phyloP scores from a whole-genome alignment of 2,888 invertebrate species.

The Blera fallax region DNA sequence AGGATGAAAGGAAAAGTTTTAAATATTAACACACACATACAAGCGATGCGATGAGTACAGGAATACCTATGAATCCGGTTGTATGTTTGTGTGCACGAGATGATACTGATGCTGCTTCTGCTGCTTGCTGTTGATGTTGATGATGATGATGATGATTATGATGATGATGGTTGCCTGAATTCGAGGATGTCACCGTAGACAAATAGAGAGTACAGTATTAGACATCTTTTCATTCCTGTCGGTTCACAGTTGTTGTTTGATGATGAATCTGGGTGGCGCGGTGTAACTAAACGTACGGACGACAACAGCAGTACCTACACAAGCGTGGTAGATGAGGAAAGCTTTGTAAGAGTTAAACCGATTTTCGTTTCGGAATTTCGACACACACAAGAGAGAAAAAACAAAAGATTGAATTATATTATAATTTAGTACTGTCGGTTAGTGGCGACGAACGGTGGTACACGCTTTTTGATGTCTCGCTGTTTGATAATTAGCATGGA shows the following conservation, averaged over 20 bases:
- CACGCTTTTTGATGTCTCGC: constrained; percentile 57
- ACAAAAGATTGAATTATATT: constrained; percentile 61
- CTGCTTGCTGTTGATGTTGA: constrained; percentile 30
- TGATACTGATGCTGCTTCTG: constrained; percentile 53
- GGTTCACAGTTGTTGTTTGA: constrained; percentile 63
- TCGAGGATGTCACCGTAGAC: constrained; percentile 70
- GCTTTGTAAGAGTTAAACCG: constrained; percentile 46
- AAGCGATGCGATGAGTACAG: constrained; percentile 10
- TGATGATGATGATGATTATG: constrained; percentile 29
- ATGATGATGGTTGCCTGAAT: constrained; percentile 58
- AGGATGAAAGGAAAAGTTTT: constrained; percentile 73
- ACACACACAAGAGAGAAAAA: not conserved
- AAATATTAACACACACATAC: constrained; percentile 70
- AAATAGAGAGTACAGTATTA: constrained; percentile 71
- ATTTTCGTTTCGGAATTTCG: constrained; percentile 41
- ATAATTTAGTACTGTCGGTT: constrained; percentile 58
- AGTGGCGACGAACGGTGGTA: constrained; percentile 43
- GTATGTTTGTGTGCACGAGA: constrained; percentile 53
- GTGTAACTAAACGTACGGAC: constrained; percentile 47
- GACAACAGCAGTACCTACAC: not conserved
- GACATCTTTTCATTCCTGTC: constrained; percentile 63
- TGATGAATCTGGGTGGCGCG: constrained; percentile 34
- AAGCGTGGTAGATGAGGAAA: constrained; percentile 25
- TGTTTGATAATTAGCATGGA: constrained; percentile 70
- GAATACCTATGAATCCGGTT: constrained; percentile 64